Evolutionary conservation across 2,888 invertebrate species (phyloP).

Genomic region (Melitaea athalia): DNA sequence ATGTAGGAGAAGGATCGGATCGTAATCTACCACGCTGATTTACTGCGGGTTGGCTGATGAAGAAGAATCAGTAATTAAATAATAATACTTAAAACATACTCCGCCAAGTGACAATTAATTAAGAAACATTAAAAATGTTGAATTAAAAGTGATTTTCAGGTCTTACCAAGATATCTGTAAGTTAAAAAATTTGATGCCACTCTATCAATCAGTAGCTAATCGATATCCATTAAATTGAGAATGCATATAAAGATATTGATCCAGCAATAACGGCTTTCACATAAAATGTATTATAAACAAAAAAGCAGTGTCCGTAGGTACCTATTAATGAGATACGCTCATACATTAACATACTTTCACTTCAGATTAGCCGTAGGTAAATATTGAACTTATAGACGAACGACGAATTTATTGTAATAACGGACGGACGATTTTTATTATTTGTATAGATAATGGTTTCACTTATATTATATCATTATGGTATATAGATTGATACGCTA

Average conservation of each 20-base stretch:
- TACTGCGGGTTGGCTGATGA: no score
- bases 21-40: no score
- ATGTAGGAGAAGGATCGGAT: no score
- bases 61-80: no score
- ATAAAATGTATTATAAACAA: slow-evolving; percentile 8
- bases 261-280: neutral
- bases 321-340: slow-evolving; percentile 27
- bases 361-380: slow-evolving; percentile 14
- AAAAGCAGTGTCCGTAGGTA: slow-evolving; percentile 8
- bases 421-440: neutral
- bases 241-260: slow-evolving; percentile 1
- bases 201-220: neutral
- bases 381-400: slow-evolving; percentile 4
- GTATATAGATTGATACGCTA: no score
- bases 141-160: no score
- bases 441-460: neutral
- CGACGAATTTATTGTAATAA: neutral
- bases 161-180: neutral
- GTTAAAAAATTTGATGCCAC: neutral
- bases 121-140: no score
- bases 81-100: no score
- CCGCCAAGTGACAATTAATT: no score
- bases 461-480: neutral
- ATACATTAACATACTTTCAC: slow-evolving; percentile 25
- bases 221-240: neutral